These are phyloP conservation scores for Helicoverpa armigera DNA, from an alignment of 1,140 invertebrate genomes.

Conservation along the genomic window DNA sequence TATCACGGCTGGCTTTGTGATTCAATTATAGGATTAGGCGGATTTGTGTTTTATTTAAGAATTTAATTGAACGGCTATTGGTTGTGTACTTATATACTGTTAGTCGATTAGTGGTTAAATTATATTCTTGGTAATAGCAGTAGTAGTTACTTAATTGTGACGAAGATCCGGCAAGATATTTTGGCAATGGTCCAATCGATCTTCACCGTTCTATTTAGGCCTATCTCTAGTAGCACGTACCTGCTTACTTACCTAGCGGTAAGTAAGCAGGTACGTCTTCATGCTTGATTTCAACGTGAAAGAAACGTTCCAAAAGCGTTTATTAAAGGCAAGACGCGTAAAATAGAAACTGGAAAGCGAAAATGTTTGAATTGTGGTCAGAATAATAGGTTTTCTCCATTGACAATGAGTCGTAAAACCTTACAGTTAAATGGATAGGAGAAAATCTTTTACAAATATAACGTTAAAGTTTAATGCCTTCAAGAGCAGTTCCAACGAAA, in stretches of 20 bases:
- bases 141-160: neutral
- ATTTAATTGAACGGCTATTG: slow-evolving; percentile 9
- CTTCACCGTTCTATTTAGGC: neutral
- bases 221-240: slow-evolving; percentile 3
- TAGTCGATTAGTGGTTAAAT: neutral
- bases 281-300: slow-evolving; percentile 36
- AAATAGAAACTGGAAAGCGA: slow-evolving; percentile 62
- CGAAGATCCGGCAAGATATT: neutral
- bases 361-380: slow-evolving; percentile 58
- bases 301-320: slow-evolving; percentile 16
- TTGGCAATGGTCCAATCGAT: slow-evolving; percentile 6
- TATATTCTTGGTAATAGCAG: neutral
- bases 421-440: slow-evolving; percentile 1
- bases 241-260: neutral
- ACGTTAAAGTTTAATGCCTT: neutral
- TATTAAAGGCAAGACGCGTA: slow-evolving; percentile 37
- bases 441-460: slow-evolving; percentile 16
- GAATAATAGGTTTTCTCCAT: slow-evolving; percentile 54
- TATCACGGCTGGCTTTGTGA: slow-evolving; percentile 36
- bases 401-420: slow-evolving; percentile 53
- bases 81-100: neutral
- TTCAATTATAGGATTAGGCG: slow-evolving; percentile 35
- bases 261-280: too few species aligned
- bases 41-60: slow-evolving; percentile 8
- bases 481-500: neutral